Conservation (phyloP, 1,140 invertebrate genomes). For the Zaprionus camerounensis region DNA sequence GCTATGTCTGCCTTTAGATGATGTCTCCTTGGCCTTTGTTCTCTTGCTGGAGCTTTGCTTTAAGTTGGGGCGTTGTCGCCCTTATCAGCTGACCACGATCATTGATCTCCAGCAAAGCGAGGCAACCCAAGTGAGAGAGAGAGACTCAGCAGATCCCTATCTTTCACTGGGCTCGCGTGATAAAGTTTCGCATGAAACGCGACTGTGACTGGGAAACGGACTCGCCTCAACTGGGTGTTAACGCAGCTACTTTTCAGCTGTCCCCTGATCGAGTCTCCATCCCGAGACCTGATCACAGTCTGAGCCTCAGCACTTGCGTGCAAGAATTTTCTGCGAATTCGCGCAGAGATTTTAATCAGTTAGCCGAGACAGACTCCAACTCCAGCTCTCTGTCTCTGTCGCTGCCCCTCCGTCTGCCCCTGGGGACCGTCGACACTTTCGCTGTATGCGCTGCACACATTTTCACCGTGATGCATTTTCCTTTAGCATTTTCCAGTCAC, state of each 20-base stretch:
- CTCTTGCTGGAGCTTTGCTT: slow-evolving; percentile 21
- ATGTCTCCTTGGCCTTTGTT: slow-evolving; percentile 32
- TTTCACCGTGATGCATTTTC: slow-evolving; percentile 29
- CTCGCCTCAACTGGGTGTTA: slow-evolving; percentile 63
- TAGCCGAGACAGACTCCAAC: slow-evolving; percentile 6
- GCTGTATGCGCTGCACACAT: slow-evolving; percentile 40
- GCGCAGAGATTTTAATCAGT: slow-evolving; percentile 75
- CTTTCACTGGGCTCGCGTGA: slow-evolving; percentile 71
- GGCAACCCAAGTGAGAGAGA: slow-evolving; percentile 37
- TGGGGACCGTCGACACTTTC: slow-evolving; percentile 64
- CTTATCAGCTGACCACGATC: slow-evolving; percentile 54
- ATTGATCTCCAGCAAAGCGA: slow-evolving; percentile 43
- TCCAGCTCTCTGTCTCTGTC: not conserved
- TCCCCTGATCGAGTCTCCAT: slow-evolving; percentile 18
- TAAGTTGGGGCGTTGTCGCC: slow-evolving; percentile 52
- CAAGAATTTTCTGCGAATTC: slow-evolving; percentile 79
- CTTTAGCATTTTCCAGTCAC: slow-evolving; percentile 55
- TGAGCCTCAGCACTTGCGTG: slow-evolving; percentile 56
- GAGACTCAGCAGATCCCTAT: slow-evolving; percentile 61
- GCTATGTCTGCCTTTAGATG: slow-evolving; percentile 18
- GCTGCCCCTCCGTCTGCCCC: not conserved
- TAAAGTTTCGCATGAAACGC: slow-evolving; percentile 74
- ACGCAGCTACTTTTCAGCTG: slow-evolving; percentile 78
- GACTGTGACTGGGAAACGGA: slow-evolving; percentile 15
- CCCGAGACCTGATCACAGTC: slow-evolving; percentile 4